Evolutionary conservation across 2,113 vertebrate species (phyloP).

Genomic region (Noctilio leporinus): DNA sequence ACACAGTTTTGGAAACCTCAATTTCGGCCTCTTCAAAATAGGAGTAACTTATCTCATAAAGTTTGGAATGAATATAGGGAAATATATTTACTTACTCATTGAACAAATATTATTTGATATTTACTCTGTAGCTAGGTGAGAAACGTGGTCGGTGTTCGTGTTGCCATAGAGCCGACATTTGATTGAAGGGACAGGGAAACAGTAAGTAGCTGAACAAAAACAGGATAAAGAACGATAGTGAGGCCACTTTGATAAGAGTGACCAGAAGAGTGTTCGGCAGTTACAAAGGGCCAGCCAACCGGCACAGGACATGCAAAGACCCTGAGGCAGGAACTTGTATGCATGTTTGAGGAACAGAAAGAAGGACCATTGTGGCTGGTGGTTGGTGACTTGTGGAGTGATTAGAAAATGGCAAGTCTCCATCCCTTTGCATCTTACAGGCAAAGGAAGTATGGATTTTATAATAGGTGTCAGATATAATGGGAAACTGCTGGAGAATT

Average conservation of each 20-base stretch:
- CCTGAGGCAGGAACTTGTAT: neutral
- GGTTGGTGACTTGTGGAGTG: neutral
- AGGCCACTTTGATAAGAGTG: neutral
- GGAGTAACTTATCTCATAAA: neutral
- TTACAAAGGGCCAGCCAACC: neutral
- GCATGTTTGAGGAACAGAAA: neutral
- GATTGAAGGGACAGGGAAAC: neutral
- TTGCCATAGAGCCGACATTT: neutral
- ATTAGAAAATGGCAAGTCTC: neutral
- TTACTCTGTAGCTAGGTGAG: neutral
- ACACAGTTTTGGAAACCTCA: neutral
- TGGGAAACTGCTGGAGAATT: neutral
- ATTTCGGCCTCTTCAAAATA: neutral
- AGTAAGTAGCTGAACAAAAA: neutral
- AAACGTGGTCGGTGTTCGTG: neutral
- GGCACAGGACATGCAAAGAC: neutral
- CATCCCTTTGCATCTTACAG: accelerated
- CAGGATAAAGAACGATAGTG: neutral
- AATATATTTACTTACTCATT: neutral
- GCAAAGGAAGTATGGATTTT: neutral
- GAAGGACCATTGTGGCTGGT: neutral
- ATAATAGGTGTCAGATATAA: neutral
- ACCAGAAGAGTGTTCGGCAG: neutral
- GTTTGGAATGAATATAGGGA: neutral
- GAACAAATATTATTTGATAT: neutral